Base-by-base conservation (phyloP, 2,113 vertebrate species). In the Rhagologus leucostigma region DNA sequence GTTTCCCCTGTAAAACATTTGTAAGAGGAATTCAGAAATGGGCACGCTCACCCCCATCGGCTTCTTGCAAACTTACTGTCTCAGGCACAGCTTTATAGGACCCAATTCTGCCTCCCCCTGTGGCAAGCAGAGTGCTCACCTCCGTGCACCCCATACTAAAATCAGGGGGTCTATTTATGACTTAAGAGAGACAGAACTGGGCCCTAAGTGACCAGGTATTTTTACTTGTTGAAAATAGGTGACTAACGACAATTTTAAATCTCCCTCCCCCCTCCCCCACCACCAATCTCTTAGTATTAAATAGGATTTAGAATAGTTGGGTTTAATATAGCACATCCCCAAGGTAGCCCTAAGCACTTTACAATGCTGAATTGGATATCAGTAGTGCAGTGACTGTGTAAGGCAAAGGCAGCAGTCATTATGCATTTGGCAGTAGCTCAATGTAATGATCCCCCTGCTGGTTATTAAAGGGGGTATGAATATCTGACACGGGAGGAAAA, bases 291-390 rank as follows among this genome's bases (percentile, higher is more conserved):
- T 96, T 98, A 94, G 91, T 93, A 96, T 93, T 96, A 97, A 97
- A 97, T 92, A 97, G 97, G 96, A 97, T 96, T 93, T 94, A 97
- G 96, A 97, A 96, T 95, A 93, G 95, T 96, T 97, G 90, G 94
- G 84, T 92, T 96, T 97, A 96, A 94, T 95, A 92, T 69, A 95
- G 89, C 70, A 84, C 97, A 98, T 96, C 95, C 87, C 93, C 97
- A 95, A 96, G 93, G 97, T 96, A 96, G 95, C 96, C 93, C 93
- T 81, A 96, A 97, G 97, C 97, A 96, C 92, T 98, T 97, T 98
- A 97, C 97, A 98, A 89, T 97, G 97, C 97, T 96, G 96, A 98
- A 97, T 89, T 76, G 81, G 93, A 84, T 95, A 68, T 79, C 93
- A 92, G 91, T 95, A 91, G 60, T 92, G 63, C 67, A 55, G 91